Evolutionary conservation across 2,113 vertebrate genomes (phyloP), one percentile per base, ranked within the genome.

Genomic region (Mesitornis unicolor): DNA sequence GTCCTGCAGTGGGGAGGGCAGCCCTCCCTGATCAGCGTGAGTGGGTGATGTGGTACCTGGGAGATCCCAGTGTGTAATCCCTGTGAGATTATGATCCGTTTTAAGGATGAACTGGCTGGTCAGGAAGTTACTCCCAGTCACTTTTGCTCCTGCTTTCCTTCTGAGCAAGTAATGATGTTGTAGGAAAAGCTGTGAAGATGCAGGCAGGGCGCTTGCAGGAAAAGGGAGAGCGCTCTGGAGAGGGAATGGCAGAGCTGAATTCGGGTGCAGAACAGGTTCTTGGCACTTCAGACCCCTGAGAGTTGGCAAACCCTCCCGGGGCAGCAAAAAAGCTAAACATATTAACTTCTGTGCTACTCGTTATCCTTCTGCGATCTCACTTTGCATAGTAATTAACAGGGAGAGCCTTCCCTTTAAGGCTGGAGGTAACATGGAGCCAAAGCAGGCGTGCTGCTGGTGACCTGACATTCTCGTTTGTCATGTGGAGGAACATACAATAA

Each of bases 401-500:
- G 80, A 95, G 81, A 97, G 57, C 26, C 60, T 89, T 69, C 47
- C 74, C 43, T 94, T 96, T 84, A 95, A 98, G 94, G 90, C 63
- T 69, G 81, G 63, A 97, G 95, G 89, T 95, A 97, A 93, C 74
- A 78, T 91, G 76, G 69, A 97, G 88, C 71, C 80, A 90, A 97
- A 97, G 56, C 85, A 95, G 94, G 87, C 3, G 13, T 43, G 57
- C 92, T 93, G 95, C 96, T 92, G 90, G 92, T 97, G 97, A 97
- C 97, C 97, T 97, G 97, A 97, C 95, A 98, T 98, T 98, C 97
- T 98, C 82, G 64, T 95, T 96, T 96, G 94, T 96, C 91, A 80
- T 81, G 56, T 69, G 87, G 89, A 97, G 68, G 56, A 95, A 95
- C 9, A 89, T 84, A 93, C 91, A 97, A 92, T 97, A 98, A 98